These are phyloP conservation scores for Lates calcarifer DNA, from an alignment of 2,113 vertebrate species.

Conservation along the genomic window DNA sequence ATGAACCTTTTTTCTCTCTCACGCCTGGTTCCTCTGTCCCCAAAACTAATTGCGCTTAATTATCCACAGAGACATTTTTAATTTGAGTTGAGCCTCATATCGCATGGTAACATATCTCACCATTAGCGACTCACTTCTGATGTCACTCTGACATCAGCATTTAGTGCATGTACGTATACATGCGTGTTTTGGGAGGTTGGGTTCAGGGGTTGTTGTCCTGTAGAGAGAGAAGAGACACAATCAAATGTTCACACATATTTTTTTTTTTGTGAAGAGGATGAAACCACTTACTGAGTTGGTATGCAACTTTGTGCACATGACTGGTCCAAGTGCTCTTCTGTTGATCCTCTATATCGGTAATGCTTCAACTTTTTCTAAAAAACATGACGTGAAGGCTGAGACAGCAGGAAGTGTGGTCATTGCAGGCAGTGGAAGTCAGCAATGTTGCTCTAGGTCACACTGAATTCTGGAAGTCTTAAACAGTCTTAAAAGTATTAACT, in stretches of 20 bases:
- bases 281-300: too few species aligned
- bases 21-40: not conserved
- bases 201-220: not conserved
- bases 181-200: not conserved
- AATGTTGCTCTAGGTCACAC: too few species aligned
- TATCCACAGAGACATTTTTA: conserved; percentile 1
- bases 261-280: too few species aligned
- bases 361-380: not conserved
- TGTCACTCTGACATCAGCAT: not conserved
- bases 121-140: not conserved
- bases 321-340: too few species aligned
- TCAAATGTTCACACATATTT: too few species aligned
- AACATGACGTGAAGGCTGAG: too few species aligned
- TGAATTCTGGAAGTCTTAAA: too few species aligned
- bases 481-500: too few species aligned
- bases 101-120: not conserved
- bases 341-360: not conserved
- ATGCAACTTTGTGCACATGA: too few species aligned
- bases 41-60: not conserved
- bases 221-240: not conserved
- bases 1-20: not conserved
- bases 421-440: too few species aligned
- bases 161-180: not conserved
- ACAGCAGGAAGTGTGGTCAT: not conserved
- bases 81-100: not conserved